phyloP scores from a whole-genome alignment of 1,140 invertebrate species.

The Tribolium castaneum region DNA sequence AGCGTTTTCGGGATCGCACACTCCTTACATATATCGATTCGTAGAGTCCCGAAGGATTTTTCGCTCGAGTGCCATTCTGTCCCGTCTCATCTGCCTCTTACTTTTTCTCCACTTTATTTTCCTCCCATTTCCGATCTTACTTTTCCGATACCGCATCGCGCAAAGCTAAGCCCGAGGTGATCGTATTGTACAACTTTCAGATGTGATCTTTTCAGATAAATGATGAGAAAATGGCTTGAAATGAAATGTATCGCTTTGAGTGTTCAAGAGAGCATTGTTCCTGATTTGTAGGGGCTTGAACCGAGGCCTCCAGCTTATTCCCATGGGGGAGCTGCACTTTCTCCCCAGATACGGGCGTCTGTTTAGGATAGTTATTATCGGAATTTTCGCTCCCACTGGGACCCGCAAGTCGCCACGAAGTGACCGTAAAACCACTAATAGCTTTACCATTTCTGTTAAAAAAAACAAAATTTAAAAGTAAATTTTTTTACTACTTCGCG shows the following conservation, averaged over 20 bases:
- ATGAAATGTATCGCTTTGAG: constrained; percentile 30
- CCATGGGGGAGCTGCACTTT: neutral
- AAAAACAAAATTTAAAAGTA: too few relatives aligned
- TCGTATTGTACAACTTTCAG: constrained; percentile 32
- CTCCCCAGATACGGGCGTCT: neutral
- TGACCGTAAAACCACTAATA: neutral
- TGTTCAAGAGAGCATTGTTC: constrained; percentile 19
- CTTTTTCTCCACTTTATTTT: constrained; percentile 27
- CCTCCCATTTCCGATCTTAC: constrained; percentile 21
- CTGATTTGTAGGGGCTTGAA: constrained; percentile 2
- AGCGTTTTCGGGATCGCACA: neutral
- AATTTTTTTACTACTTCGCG: too few relatives aligned
- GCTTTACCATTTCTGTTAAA: too few relatives aligned
- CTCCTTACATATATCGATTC: constrained; percentile 17
- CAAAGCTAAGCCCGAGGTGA: constrained; percentile 28
- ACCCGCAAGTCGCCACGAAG: neutral
- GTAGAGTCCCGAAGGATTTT: constrained; percentile 21
- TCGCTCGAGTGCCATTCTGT: constrained; percentile 32
- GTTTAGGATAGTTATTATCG: neutral
- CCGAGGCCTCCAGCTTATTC: neutral
- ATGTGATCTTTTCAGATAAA: constrained; percentile 28
- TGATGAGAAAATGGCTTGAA: constrained; percentile 21
- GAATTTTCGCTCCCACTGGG: neutral
- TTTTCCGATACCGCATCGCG: constrained; percentile 24
- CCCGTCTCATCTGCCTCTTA: constrained; percentile 28